These are phyloP conservation scores for Lucilia sericata DNA, from an alignment of 1,140 invertebrate genomes.

Conservation along the genomic window DNA sequence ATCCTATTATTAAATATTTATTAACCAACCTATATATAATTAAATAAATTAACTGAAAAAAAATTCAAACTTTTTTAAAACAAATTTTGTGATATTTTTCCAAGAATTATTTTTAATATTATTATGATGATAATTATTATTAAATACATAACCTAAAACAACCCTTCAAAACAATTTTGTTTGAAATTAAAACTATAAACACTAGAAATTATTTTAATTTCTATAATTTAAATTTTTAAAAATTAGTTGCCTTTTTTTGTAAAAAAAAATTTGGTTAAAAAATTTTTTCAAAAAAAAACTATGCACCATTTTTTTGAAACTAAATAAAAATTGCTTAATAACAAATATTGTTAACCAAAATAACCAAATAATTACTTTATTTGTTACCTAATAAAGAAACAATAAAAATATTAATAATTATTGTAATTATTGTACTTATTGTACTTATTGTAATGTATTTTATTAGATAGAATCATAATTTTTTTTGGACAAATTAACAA, in stretches of 20 bases:
- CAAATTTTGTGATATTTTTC: constrained; percentile 46
- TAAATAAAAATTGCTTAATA: neutral
- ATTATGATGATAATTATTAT: constrained; percentile 3
- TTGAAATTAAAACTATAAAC: no score
- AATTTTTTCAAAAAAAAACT: neutral
- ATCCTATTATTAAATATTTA: neutral
- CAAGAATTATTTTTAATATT: constrained; percentile 28
- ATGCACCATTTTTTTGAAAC: neutral
- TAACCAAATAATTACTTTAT: neutral
- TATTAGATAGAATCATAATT: neutral
- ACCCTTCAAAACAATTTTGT: neutral
- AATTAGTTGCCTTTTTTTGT: neutral
- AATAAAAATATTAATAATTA: no score
- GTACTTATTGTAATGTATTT: neutral
- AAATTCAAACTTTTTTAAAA: neutral
- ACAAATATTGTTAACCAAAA: neutral
- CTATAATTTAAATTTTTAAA: neutral
- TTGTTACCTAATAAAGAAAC: neutral
- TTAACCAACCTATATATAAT: neutral
- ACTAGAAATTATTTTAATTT: neutral
- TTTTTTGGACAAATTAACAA: neutral
- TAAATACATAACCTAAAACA: constrained; percentile 8
- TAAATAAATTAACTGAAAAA: constrained; percentile 16
- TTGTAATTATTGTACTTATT: no score
- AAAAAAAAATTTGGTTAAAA: no score